Evolutionary conservation across 2,888 invertebrate species (phyloP).

Genomic region (Ectobius pallidus): DNA sequence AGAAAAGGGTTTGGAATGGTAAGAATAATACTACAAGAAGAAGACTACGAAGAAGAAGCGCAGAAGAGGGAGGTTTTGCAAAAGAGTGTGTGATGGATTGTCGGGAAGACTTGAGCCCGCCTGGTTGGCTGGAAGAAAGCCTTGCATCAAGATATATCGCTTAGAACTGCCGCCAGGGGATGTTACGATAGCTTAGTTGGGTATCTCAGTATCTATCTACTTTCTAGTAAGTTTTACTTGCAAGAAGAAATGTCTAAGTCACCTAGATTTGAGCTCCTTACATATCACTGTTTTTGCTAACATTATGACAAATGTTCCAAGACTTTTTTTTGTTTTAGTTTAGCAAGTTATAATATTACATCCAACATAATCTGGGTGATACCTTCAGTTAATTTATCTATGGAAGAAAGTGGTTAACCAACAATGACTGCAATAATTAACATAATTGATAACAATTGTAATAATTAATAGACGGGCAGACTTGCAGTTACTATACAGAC

Average conservation of each 20-base stretch:
- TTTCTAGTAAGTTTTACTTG: background rate
- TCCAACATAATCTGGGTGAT: no score
- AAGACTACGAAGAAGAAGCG: background rate
- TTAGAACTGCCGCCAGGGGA: slow-evolving; percentile 26
- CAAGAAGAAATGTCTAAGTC: slow-evolving; percentile 12
- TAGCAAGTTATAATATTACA: no score
- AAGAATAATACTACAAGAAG: background rate
- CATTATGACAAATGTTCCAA: no score
- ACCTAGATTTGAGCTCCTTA: background rate
- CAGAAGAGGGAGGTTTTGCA: slow-evolving; percentile 17
- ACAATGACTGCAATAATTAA: no score
- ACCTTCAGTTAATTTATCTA: no score
- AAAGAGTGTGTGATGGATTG: slow-evolving; percentile 25
- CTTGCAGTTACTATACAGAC: no score
- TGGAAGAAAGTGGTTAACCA: no score
- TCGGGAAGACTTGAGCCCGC: slow-evolving; percentile 1
- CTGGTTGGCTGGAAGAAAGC: slow-evolving; percentile 28
- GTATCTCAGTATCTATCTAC: slow-evolving; percentile 17
- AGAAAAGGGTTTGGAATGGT: background rate
- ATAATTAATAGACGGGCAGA: no score
- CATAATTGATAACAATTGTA: no score
- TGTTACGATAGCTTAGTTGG: slow-evolving; percentile 26
- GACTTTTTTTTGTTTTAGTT: no score
- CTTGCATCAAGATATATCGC: slow-evolving; percentile 26
- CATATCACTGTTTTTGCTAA: no score